phyloP scores from a whole-genome alignment of 2,888 invertebrate species.

The Macroteleia sp. region DNA sequence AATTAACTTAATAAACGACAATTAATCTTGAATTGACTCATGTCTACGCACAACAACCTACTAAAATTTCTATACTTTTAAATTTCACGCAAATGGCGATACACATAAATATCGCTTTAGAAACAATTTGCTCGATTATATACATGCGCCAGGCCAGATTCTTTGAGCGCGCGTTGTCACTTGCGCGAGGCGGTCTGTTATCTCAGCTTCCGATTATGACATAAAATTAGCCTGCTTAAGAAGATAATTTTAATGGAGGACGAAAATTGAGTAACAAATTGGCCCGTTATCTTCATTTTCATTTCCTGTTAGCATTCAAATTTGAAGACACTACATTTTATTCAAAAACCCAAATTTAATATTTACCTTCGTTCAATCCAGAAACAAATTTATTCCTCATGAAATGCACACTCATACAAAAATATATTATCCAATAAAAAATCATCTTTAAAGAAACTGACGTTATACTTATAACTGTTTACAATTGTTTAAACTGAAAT shows the following conservation, averaged over 20 bases:
- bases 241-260: slow-evolving; percentile 40
- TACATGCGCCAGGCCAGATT: slow-evolving; percentile 5
- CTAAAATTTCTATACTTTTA: slow-evolving; percentile 39
- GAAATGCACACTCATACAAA: not conserved
- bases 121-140: slow-evolving; percentile 28
- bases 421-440: slow-evolving; percentile 4
- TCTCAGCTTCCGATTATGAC: slow-evolving; percentile 48
- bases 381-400: not conserved
- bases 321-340: too few species aligned
- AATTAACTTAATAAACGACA: slow-evolving; percentile 81
- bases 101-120: slow-evolving; percentile 26
- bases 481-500: too few species aligned
- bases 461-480: too few species aligned
- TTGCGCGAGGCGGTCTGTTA: slow-evolving; percentile 26
- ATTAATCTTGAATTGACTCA: slow-evolving; percentile 78
- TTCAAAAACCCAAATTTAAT: not conserved
- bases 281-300: slow-evolving; percentile 22
- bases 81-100: slow-evolving; percentile 18
- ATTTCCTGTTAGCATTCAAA: slow-evolving; percentile 9
- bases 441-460: too few species aligned
- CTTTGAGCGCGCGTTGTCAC: slow-evolving; percentile 21
- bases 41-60: slow-evolving; percentile 39
- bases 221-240: slow-evolving; percentile 47
- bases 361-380: slow-evolving; percentile 25
- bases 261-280: slow-evolving; percentile 39